Conservation (phyloP, 2,888 invertebrate genomes). For the Antitype chi region DNA sequence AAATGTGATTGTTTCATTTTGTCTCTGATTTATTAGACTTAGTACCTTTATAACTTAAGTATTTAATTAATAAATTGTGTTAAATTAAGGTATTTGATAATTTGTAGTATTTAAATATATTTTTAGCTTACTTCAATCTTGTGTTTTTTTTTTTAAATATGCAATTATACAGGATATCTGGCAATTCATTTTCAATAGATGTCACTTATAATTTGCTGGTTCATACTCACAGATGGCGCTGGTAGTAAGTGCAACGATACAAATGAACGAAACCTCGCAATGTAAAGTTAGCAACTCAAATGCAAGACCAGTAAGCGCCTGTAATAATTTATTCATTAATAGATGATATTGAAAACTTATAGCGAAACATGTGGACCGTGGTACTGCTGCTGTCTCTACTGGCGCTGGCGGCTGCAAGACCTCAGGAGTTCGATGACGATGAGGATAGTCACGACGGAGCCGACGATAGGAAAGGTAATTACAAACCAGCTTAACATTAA, state of each 20-base stretch:
- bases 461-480: constrained; percentile 80
- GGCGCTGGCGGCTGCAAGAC: constrained; percentile 76
- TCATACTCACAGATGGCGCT: constrained; percentile 2
- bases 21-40: not conserved
- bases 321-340: not conserved
- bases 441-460: constrained; percentile 73
- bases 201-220: not conserved
- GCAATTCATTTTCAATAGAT: not conserved
- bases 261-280: not conserved
- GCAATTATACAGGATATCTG: not conserved
- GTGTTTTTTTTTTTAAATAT: not conserved
- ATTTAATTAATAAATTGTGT: constrained; percentile 17
- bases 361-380: constrained; percentile 74
- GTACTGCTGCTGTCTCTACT: constrained; percentile 76
- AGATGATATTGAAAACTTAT: constrained; percentile 53
- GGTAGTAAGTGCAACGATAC: not conserved
- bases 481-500: not conserved
- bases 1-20: not conserved
- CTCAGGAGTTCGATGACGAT: constrained; percentile 86
- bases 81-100: constrained; percentile 8
- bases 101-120: constrained; percentile 45
- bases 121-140: constrained; percentile 5
- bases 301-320: not conserved
- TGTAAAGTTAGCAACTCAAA: not conserved
- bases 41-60: not conserved